Base-by-base conservation (phyloP, 1,140 invertebrate species). In the Stenopsyche tienmushanensis region DNA sequence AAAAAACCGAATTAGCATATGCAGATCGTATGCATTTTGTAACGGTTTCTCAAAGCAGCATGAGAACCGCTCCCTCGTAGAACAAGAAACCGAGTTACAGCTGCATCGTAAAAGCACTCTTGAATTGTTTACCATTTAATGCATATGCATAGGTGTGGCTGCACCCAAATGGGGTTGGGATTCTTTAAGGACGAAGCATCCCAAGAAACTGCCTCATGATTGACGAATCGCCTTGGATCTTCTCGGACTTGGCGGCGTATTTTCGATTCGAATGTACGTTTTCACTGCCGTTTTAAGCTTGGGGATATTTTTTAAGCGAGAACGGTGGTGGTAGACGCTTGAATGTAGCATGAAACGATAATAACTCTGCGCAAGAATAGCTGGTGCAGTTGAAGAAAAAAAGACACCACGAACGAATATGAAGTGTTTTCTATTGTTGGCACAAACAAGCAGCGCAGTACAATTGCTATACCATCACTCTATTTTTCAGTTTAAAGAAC, bases 361-460 rank as follows among this genome's bases (percentile, higher is more conserved):
- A 47, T 47, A 47, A 47, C 44, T 15, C 44, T 5, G 18, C 17
- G 44, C 44, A 47, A 47, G 44, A 47, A 47, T 47, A 47, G 44
- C 44, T 15, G 44, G 44, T 20, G 44, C 18, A 20, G 10, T 47
- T 13, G 10, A 47, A 8, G 44, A 8, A 47, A 47, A 47, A 47
- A 47, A 47, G 44, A 8, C 17, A 47, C 8, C 44, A 47, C 44
- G 29, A 47, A 5, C 5, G 7, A 15, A 20, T 9, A 9, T 47
- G 44, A 47, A 47, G 44, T 20, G 44, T 47, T 47, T 47, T 47
- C 44, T 47, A 47, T 47, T 47, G 44, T 47, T 47, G 44, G 44
- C 5, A 15, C 44, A 47, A 47, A 47, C 44, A 47, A 47, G 44
- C 44, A 20, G n/a, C 34, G n/a, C 34, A 8, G 34, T n/a, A 39